Base-by-base conservation (phyloP, 1,140 invertebrate species). In the Schmidtea mediterranea region DNA sequence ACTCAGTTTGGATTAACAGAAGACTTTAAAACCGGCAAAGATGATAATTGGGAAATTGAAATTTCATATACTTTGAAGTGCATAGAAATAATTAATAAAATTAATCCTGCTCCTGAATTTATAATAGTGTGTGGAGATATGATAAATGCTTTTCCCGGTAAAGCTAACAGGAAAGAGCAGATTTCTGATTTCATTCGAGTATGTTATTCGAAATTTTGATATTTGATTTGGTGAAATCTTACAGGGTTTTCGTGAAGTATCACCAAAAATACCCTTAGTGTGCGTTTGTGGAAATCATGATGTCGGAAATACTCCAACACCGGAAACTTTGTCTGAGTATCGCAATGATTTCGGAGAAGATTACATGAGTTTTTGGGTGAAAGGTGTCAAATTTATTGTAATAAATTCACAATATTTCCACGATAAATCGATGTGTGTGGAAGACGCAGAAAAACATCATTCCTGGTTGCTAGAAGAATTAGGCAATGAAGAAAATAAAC, bases 211-310 rank as follows among this genome's bases (percentile, higher is more conserved):
- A 36, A n/a, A 8, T 36, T 32, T 38, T 48, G 39, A 36, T 48
- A 48, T 48, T 48, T 21, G 39, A 48, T 48, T 48, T 48, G 36
- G 23, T 36, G 13, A 47, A 26, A 47, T 45, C 43, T 37, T 32
- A 13, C 1, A 56, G 48, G 54, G 67, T 1, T 69, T 71, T 48
- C 53, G 52, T 18, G 57, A 64, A 18, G 49, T 73, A 6, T 56
- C 71, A 53, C 55, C 57, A 8, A 52, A 58, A 1, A 68, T 73
- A 24, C 66, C 69, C 36, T 49, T 73, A 38, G 57, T 74, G 45
- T 72, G 70, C 50, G 62, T 73, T 15, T 71, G 71, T 55, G 72
- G 72, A 1, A 73, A 73, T 56, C 72, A 74, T 55, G 72, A 73
- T 54, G 55, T 74, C 9, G 70, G 71, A 1, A 59, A 73, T 51